Conservation (phyloP, 2,113 vertebrate species). For the Aphyosemion australe region DNA sequence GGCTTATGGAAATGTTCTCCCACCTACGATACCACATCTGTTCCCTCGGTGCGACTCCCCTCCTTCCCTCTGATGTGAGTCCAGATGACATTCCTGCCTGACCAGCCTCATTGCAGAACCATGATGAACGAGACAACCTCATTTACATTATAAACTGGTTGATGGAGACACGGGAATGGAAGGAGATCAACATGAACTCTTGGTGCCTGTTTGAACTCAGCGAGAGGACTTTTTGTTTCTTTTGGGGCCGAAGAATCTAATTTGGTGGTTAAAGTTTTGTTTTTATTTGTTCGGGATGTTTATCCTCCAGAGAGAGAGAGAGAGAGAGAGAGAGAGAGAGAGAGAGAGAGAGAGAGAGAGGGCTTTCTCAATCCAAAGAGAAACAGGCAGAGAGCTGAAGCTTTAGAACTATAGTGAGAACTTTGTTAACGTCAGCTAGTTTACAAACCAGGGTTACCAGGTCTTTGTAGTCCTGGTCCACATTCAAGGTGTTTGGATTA, state of each 20-base stretch:
- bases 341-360: too few species aligned
- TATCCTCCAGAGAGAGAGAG: neutral
- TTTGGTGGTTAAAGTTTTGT: neutral
- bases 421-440: too few species aligned
- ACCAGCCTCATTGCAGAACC: conserved; percentile 40
- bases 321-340: too few species aligned
- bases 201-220: conserved; percentile 36
- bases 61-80: conserved; percentile 60
- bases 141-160: conserved; percentile 62
- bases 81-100: conserved; percentile 67
- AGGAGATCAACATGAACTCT: conserved; percentile 38
- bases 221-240: conserved; percentile 16
- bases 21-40: conserved; percentile 65
- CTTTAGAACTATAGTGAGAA: too few species aligned
- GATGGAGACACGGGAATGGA: conserved; percentile 6
- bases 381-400: too few species aligned
- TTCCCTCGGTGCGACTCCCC: conserved; percentile 48
- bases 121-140: conserved; percentile 38
- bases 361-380: too few species aligned
- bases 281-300: neutral
- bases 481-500: too few species aligned
- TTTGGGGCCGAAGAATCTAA: neutral
- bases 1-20: conserved; percentile 62
- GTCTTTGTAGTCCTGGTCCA: too few species aligned
- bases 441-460: too few species aligned